Evolutionary conservation across 1,140 invertebrate species (phyloP), one percentile per base, ranked within the genome.

Genomic region (Hydropsyche tenuis): DNA sequence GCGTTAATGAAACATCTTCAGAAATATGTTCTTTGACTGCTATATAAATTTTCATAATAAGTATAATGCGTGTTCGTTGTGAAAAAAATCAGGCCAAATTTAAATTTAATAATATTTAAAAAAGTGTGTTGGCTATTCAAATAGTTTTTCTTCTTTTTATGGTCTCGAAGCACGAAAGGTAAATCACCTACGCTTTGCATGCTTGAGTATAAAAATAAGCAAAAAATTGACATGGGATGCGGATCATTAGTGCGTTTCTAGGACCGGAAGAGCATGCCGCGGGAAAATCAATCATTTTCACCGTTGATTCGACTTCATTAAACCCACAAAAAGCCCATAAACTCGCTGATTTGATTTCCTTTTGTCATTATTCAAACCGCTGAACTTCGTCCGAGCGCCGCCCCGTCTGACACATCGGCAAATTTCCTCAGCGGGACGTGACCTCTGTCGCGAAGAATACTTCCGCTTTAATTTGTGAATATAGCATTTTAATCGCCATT

Each of bases 251-350:
- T 23, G 20, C 56, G 20, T 60, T 27, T 9, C 56, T 22, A 37
- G 56, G 22, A 60, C 56, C 56, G 56, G 56, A 60, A 60, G 56
- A 60, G 56, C 56, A 60, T 25, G 56, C 48, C 56, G 56, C 22
- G 11, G 56, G 56, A 60, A 60, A 60, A 60, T 60, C 22, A 60
- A 60, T 60, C 56, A 60, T 60, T 60, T 60, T 27, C 23, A 27
- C 30, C 56, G 56, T 60, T 12, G 20, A 60, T 60, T 60, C 23
- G 22, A 27, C 56, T 60, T 60, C 23, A 27, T 60, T 60, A 27
- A 60, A 25, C 20, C 7, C 23, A 7, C 2, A 12, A 60, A 60
- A 60, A 60, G 23, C 22, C 11, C 25, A 60, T 27, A 25, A 60
- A 37, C 22, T 18, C 22, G 20, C 56, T 60, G 56, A 60, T 60